Base-by-base conservation (phyloP, 2,797 vertebrate genomes). In the Peromyscus attwateri region DNA sequence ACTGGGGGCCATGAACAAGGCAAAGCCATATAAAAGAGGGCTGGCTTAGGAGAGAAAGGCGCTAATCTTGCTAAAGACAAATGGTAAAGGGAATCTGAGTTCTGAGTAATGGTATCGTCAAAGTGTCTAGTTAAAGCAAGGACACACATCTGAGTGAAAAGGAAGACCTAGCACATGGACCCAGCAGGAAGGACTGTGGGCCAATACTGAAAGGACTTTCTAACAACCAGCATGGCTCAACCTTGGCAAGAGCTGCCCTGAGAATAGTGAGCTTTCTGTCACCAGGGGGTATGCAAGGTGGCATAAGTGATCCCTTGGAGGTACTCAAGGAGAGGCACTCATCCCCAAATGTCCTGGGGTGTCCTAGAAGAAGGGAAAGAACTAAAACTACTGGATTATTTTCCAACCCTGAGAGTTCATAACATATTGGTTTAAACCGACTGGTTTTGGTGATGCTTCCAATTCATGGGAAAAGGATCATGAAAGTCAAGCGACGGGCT, bases 371-470 rank as follows among this genome's bases (percentile, higher is more conserved):
- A n/a, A 11, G 4, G 14, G 43, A 40, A 77, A 87, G 8, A 76
- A 85, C 92, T 43, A 75, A 87, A 60, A 89, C 81, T 62, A 17
- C 0, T 68, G 46, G 91, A 92, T 92, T 71, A 91, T 57, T 92
- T 97, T 97, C 82, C 76, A 95, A 94, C 96, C 97, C 96, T 95
- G 97, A 97, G 91, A 96, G 37, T 95, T 62, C 43, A 21, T 62
- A 79, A 82, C 73, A 14, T 49, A 29, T 83, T 95, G 89, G 73
- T 82, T 89, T 87, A 77, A 87, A 85, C 64, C 66, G 70, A 94
- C 71, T 71, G 91, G 21, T 93, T 89, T 96, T 73, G 92, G 68
- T 55, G 57, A 79, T 27, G 77, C 52, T 52, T 98, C 75, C 85
- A 73, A 64, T 95, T 89, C 81, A 66, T 1, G 82, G 77, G 52